Conservation (phyloP, 2,888 invertebrate species). For the Synergus japonicus region DNA sequence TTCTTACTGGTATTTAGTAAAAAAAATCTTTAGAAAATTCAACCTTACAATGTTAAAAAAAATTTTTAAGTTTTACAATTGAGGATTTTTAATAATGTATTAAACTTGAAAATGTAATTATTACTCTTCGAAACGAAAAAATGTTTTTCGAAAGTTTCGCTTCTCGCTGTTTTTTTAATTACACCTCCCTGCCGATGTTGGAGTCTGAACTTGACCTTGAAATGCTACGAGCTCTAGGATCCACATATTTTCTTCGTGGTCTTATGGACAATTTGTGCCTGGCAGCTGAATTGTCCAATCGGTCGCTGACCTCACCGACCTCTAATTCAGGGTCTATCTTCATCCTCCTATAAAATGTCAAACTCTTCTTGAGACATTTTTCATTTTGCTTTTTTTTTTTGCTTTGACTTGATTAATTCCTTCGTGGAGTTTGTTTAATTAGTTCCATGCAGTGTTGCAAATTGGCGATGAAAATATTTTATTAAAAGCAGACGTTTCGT, state of each 20-base stretch:
- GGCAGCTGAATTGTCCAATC: slow-evolving; percentile 86
- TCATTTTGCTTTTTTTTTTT: slow-evolving; percentile 37
- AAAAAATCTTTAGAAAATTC: too few relatives aligned
- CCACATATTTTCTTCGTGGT: slow-evolving; percentile 84
- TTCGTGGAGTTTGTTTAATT: not conserved
- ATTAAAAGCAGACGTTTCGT: slow-evolving; percentile 11
- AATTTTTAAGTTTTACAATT: too few relatives aligned
- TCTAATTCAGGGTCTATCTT: slow-evolving; percentile 82
- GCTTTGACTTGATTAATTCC: not conserved
- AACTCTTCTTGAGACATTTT: slow-evolving; percentile 43
- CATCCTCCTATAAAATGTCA: slow-evolving; percentile 66
- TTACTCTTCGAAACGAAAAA: not conserved
- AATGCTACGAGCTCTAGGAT: slow-evolving; percentile 76
- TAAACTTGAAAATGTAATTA: not conserved
- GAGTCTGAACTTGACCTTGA: slow-evolving; percentile 64
- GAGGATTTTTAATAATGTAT: too few relatives aligned
- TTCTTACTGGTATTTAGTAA: too few relatives aligned
- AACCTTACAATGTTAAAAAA: too few relatives aligned
- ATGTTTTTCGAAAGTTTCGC: not conserved
- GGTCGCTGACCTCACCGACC: slow-evolving; percentile 78
- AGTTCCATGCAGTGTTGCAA: slow-evolving; percentile 15
- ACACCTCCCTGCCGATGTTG: slow-evolving; percentile 64
- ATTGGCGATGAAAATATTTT: not conserved
- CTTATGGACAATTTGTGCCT: slow-evolving; percentile 86
- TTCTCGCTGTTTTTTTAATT: slow-evolving; percentile 8